Evolutionary conservation across 2,888 invertebrate genomes (phyloP).

Genomic region (Trichopoda pennipes): DNA sequence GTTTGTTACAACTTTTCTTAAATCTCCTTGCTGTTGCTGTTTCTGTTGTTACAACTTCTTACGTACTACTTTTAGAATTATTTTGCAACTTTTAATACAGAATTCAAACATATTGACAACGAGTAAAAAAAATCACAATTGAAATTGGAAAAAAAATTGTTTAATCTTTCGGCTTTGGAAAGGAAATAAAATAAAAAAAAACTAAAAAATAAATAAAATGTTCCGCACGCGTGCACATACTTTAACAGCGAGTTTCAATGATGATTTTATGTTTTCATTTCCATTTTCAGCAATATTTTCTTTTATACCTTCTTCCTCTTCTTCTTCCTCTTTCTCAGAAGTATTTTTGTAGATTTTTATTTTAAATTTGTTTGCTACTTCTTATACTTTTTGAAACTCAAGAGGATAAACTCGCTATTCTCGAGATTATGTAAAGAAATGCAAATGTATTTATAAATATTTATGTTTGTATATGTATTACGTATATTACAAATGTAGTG

Average conservation of each 20-base stretch:
- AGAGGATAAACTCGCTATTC: slow-evolving; percentile 53
- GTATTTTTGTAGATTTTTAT: neutral
- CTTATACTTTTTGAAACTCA: slow-evolving; percentile 19
- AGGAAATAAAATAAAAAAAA: slow-evolving; percentile 70
- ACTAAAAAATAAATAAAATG: slow-evolving; percentile 73
- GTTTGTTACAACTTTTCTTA: slow-evolving; percentile 29
- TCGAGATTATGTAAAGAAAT: slow-evolving; percentile 1
- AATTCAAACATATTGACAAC: neutral
- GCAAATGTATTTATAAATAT: neutral
- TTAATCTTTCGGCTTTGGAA: slow-evolving; percentile 1
- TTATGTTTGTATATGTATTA: too few species aligned
- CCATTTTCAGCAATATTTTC: slow-evolving; percentile 40
- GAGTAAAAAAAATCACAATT: slow-evolving; percentile 4
- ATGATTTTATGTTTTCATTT: slow-evolving; percentile 60
- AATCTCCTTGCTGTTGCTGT: slow-evolving; percentile 38
- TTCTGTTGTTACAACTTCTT: slow-evolving; percentile 52
- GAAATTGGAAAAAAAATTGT: slow-evolving; percentile 29
- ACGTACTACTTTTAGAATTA: slow-evolving; percentile 39
- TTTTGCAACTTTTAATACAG: slow-evolving; percentile 35
- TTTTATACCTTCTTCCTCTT: slow-evolving; percentile 9
- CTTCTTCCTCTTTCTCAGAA: too few species aligned
- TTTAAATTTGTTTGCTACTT: slow-evolving; percentile 31
- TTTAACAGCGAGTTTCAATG: slow-evolving; percentile 54
- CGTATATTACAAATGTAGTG: too few species aligned
- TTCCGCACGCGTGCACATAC: slow-evolving; percentile 74